Base-by-base conservation (phyloP, 2,113 vertebrate genomes). In the Eurypyga helias region DNA sequence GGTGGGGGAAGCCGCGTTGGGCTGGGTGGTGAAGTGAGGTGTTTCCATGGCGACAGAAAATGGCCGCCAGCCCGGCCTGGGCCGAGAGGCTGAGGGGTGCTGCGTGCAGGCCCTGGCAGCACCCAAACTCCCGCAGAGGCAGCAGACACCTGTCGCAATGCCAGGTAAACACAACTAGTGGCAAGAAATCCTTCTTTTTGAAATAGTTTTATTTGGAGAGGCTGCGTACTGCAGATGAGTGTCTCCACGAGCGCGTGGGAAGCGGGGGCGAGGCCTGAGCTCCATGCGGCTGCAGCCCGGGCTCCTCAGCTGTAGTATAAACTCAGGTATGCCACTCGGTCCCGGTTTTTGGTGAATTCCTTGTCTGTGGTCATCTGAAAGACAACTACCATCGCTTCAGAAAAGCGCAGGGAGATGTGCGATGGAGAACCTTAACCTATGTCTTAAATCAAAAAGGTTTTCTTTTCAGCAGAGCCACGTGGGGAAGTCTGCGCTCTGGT, bases 351-450 rank as follows among this genome's bases (percentile, higher is more conserved):
- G 70, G 43, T 61, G 43, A 98, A 98, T 19, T 98, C 98, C 95
- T 85, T 98, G 85, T 99, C 98, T 36, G 91, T 57, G 26, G 95
- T 65, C n/a, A 99, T 87, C 99, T 99, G 94, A 84, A 96, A 90
- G 57, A 62, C 69, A 77, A 60, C 23, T 7, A 43, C 33, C 58
- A 26, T 41, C 10, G 15, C 36, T 46, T 43, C n/a, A 38, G 60
- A 7, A 46, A 49, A 51, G 41, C 1, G 0, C 51, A 18, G 13
- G 28, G 28, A 64, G 28, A 11, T 4, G 4, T 9, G 11, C 24
- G 54, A 6, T 13, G 45, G 45, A n/a, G 52, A 60, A 28, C 45
- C 6, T 71, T 34, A n/a, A 17, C 7, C 43, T 20, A 4, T 3
- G 31, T 23, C 61, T 77, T 41, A 21, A 65, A 13, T 17, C 17